Conservation (phyloP, 2,797 vertebrate genomes). For the Trachops cirrhosus region DNA sequence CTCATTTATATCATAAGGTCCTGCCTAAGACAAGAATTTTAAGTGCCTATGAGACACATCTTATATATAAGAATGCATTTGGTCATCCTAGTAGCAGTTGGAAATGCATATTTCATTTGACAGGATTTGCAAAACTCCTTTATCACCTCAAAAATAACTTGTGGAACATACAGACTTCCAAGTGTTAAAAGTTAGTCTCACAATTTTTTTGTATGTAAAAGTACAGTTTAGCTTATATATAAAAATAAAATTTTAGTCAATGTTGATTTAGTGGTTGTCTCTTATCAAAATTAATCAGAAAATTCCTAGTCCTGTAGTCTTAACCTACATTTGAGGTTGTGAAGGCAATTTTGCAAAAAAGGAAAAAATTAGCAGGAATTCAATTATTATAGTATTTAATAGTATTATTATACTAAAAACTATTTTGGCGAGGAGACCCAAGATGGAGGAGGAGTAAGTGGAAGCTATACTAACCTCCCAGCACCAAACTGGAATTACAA, state of each 20-base stretch:
- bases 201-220: conserved; percentile 4
- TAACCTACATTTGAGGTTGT: background rate
- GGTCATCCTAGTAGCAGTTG: conserved; percentile 67
- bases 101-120: conserved; percentile 74
- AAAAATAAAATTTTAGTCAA: conserved; percentile 20
- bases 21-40: conserved; percentile 26
- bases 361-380: conserved; percentile 22
- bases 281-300: background rate
- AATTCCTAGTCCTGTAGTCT: background rate
- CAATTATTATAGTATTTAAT: background rate
- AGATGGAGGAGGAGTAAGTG: background rate
- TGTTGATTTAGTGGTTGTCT: background rate
- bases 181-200: conserved; percentile 62
- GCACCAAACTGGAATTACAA: background rate
- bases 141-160: conserved; percentile 69
- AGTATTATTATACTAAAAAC: background rate
- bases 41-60: conserved; percentile 21
- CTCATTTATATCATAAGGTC: background rate
- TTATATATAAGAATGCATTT: conserved; percentile 48
- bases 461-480: background rate
- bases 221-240: conserved; percentile 17
- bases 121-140: conserved; percentile 63
- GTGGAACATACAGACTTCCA: conserved; percentile 43
- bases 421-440: background rate
- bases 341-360: background rate